These are phyloP conservation scores for Drosophila punjabiensis DNA, from an alignment of 1,140 invertebrate genomes.

Conservation along the genomic window DNA sequence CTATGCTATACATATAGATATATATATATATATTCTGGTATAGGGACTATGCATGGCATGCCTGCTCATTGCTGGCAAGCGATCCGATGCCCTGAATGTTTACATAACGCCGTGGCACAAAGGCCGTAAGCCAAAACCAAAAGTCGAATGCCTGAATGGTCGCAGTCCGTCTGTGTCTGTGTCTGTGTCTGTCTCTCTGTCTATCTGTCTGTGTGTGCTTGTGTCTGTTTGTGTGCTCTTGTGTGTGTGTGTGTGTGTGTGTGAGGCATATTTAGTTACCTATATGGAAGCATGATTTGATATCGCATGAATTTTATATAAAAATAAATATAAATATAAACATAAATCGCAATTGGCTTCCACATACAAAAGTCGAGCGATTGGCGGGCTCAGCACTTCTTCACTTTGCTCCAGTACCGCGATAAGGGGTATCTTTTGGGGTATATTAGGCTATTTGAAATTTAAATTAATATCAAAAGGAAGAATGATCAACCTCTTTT, in stretches of 20 bases:
- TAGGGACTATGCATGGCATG: constrained; percentile 34
- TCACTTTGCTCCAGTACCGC: not conserved
- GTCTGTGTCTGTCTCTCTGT: constrained; percentile 26
- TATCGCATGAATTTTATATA: constrained; percentile 81
- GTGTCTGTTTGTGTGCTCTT: not conserved
- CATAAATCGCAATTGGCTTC: constrained; percentile 79
- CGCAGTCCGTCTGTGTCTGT: constrained; percentile 40
- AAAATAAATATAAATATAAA: constrained; percentile 54
- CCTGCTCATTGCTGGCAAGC: constrained; percentile 44
- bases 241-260: constrained; percentile 19
- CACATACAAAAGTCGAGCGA: constrained; percentile 57
- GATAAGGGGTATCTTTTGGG: not conserved
- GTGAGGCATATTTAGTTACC: constrained; percentile 77
- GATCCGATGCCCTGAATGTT: constrained; percentile 72
- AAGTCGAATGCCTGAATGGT: constrained; percentile 78
- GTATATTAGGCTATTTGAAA: not conserved
- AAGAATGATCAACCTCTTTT: not conserved
- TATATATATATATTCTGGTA: not conserved
- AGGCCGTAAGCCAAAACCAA: constrained; percentile 65
- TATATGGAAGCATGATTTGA: constrained; percentile 71
- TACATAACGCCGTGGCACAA: constrained; percentile 80
- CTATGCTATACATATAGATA: not conserved
- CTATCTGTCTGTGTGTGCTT: constrained; percentile 1
- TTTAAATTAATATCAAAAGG: not conserved
- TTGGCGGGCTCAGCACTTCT: constrained; percentile 61